Evolutionary conservation across 2,888 invertebrate species (phyloP).

Genomic region (Protonemura montana): DNA sequence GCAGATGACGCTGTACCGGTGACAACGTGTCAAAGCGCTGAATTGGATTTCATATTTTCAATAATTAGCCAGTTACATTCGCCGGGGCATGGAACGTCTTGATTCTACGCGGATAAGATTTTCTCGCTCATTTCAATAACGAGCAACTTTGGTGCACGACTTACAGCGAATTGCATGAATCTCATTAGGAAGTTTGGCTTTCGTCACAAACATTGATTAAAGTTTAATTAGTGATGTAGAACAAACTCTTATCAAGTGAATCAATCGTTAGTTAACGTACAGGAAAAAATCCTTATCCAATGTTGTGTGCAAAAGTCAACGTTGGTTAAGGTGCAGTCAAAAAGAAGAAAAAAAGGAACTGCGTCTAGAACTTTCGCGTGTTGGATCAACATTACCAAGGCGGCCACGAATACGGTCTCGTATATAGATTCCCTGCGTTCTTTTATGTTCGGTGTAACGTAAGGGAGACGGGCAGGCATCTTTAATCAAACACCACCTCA

Average conservation of each 20-base stretch:
- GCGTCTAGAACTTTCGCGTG: not conserved
- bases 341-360: not conserved
- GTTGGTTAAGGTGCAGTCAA: not conserved
- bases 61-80: too few relatives aligned
- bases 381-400: not conserved
- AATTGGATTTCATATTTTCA: too few relatives aligned
- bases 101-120: not conserved
- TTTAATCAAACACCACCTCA: not conserved
- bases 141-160: not conserved
- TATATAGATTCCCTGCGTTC: not conserved
- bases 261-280: not conserved
- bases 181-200: slow-evolving; percentile 5
- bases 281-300: not conserved
- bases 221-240: slow-evolving; percentile 12
- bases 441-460: not conserved
- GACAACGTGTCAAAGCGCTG: too few relatives aligned
- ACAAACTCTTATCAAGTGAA: not conserved
- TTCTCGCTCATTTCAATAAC: not conserved
- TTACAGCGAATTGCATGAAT: not conserved
- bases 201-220: slow-evolving; percentile 7
- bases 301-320: too few relatives aligned
- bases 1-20: too few relatives aligned
- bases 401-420: not conserved
- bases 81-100: not conserved
- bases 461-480: not conserved